phyloP scores from a whole-genome alignment of 2,113 vertebrate species.

The Grammatotria lemairii region DNA sequence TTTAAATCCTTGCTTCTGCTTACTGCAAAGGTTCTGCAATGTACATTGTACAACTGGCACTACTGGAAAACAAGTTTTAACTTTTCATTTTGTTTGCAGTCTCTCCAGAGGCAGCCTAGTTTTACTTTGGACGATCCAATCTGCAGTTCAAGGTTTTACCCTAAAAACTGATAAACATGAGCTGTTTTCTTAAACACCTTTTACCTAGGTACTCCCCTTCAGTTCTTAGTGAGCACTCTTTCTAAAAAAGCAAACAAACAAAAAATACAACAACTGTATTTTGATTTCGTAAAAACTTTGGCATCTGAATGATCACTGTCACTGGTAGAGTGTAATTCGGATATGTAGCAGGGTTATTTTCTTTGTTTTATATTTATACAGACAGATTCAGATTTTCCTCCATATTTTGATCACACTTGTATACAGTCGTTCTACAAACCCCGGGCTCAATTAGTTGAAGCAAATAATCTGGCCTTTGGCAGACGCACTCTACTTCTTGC shows the following conservation, averaged over 20 bases:
- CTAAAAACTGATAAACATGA: neutral
- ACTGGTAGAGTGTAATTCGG: neutral
- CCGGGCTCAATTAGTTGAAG: slow-evolving; percentile 47
- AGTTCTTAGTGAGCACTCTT: neutral
- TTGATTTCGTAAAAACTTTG: neutral
- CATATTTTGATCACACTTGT: neutral
- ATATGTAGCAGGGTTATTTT: neutral
- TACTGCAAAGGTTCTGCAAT: neutral
- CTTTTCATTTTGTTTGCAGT: neutral
- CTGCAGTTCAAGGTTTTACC: neutral
- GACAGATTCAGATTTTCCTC: neutral
- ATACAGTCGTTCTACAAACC: neutral
- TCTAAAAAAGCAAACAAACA: neutral
- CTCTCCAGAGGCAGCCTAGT: neutral
- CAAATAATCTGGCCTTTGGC: slow-evolving; percentile 64
- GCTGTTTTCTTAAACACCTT: neutral
- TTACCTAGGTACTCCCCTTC: accelerated
- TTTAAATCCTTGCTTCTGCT: neutral
- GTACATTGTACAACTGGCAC: neutral
- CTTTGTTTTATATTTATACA: neutral
- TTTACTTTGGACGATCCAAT: neutral
- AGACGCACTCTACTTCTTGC: slow-evolving; percentile 34
- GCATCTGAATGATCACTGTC: neutral
- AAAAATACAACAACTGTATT: neutral
- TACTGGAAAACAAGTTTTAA: neutral